These are phyloP conservation scores for Leucozona laternaria DNA, from an alignment of 2,888 invertebrate genomes.

Conservation along the genomic window DNA sequence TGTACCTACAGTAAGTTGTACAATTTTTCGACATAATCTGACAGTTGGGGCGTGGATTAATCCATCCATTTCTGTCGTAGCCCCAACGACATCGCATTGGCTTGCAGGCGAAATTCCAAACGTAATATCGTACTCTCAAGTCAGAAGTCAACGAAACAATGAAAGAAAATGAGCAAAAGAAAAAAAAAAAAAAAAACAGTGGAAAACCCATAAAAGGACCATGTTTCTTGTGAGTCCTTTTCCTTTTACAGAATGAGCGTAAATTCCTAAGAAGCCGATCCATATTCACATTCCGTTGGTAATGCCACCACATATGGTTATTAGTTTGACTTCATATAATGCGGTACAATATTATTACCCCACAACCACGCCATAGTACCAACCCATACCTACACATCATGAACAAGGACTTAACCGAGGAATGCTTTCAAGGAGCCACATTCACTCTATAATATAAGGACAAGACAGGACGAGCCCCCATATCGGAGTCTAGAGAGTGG, in stretches of 20 bases:
- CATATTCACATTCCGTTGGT: conserved; percentile 70
- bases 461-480: conserved; percentile 18
- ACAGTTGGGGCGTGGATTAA: conserved; percentile 68
- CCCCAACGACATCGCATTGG: background rate
- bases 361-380: conserved; percentile 16
- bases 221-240: conserved; percentile 40
- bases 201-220: conserved; percentile 54
- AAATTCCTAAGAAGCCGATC: conserved; percentile 69
- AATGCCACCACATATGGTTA: conserved; percentile 61
- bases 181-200: background rate
- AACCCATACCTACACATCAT: background rate
- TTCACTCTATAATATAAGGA: conserved; percentile 19
- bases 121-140: conserved; percentile 52
- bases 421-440: conserved; percentile 71
- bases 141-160: conserved; percentile 62
- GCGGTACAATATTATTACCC: conserved; percentile 57
- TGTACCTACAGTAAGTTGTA: conserved; percentile 58
- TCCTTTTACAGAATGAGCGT: conserved; percentile 18
- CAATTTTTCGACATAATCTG: conserved; percentile 73
- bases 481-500: background rate
- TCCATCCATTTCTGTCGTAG: conserved; percentile 14
- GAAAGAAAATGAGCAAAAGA: conserved; percentile 47
- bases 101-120: conserved; percentile 47
- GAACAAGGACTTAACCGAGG: conserved; percentile 50
- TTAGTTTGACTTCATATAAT: conserved; percentile 72